A percentile compares a stretch with the other conserved stretches of the same genome.
Conservation (phyloP, 2,888 invertebrate species). For the Frankliniella fusca region DNA sequence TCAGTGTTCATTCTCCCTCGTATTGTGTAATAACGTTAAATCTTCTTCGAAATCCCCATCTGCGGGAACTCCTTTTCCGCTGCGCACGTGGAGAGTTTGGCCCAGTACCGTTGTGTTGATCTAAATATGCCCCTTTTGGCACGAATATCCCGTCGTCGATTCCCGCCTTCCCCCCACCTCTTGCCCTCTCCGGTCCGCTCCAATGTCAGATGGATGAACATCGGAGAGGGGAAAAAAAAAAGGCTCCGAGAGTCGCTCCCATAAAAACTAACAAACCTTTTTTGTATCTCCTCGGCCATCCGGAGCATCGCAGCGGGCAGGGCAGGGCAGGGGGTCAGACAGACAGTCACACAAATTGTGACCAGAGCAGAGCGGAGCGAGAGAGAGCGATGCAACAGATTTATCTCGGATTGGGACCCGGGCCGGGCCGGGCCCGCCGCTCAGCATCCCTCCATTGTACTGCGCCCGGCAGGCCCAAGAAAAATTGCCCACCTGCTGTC, state of each 20-base stretch:
- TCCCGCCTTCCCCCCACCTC: neutral
- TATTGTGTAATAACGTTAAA: too few species aligned
- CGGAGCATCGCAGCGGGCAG: constrained; percentile 5
- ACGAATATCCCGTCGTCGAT: neutral
- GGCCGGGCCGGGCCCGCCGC: neutral
- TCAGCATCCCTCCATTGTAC: constrained; percentile 25
- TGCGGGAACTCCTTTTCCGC: too few species aligned
- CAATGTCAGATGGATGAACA: constrained; percentile 6
- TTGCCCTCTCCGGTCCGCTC: neutral
- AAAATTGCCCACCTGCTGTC: constrained; percentile 26
- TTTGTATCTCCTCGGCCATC: constrained; percentile 20
- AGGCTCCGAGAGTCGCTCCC: neutral
- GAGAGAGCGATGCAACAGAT: constrained; percentile 10
- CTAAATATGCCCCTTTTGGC: neutral
- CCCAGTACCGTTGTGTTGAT: neutral
- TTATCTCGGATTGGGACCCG: constrained; percentile 13
- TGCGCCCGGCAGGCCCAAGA: constrained; percentile 9
- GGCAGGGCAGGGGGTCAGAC: neutral
- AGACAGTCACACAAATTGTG: constrained; percentile 22
- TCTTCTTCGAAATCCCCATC: too few species aligned
- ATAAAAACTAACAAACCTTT: constrained; percentile 27
- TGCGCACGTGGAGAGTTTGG: too few species aligned
- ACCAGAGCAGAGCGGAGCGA: neutral
- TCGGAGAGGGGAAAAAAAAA: constrained; percentile 5
- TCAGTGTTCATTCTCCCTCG: too few species aligned